phyloP scores from a whole-genome alignment of 1,140 invertebrate genomes.

The Drosophila bifasciata region DNA sequence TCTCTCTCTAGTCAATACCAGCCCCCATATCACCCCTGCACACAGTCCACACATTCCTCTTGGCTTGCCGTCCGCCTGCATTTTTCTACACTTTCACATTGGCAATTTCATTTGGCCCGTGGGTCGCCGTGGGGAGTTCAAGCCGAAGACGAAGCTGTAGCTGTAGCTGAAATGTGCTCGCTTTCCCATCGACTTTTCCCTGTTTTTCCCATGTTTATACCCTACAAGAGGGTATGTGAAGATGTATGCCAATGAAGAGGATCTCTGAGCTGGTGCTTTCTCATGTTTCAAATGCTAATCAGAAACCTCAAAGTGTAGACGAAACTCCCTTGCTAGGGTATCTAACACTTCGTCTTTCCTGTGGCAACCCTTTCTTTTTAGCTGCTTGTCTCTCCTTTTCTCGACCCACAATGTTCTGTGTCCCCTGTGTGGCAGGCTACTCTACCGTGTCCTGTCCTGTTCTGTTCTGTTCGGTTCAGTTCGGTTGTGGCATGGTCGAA shows the following conservation, averaged over 20 bases:
- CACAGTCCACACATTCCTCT: neutral
- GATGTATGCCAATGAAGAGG: no score
- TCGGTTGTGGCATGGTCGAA: constrained; percentile 33
- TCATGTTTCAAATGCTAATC: no score
- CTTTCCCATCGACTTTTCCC: constrained; percentile 34
- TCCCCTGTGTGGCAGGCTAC: neutral
- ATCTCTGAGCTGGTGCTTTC: no score
- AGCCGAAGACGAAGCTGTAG: constrained; percentile 47
- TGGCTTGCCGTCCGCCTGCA: constrained; percentile 30
- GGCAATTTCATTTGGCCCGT: constrained; percentile 72
- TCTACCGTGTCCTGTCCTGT: constrained; percentile 2
- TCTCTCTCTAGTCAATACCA: neutral
- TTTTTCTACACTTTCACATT: constrained; percentile 78
- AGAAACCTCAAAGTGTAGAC: no score
- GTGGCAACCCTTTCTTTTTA: constrained; percentile 19
- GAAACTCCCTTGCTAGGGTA: no score
- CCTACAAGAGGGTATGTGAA: neutral
- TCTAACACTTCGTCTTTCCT: neutral
- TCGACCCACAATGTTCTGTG: constrained; percentile 31
- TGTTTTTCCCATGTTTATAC: constrained; percentile 4
- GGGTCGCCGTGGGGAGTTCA: constrained; percentile 74
- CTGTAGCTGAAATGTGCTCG: constrained; percentile 52
- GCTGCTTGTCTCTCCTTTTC: constrained; percentile 12
- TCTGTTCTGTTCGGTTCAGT: constrained; percentile 50
- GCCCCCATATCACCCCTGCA: neutral